A percentile compares a stretch with the other conserved stretches of the same genome.
Evolutionary conservation across 2,113 vertebrate genomes (phyloP).

Genomic region (Empidonax alnorum): DNA sequence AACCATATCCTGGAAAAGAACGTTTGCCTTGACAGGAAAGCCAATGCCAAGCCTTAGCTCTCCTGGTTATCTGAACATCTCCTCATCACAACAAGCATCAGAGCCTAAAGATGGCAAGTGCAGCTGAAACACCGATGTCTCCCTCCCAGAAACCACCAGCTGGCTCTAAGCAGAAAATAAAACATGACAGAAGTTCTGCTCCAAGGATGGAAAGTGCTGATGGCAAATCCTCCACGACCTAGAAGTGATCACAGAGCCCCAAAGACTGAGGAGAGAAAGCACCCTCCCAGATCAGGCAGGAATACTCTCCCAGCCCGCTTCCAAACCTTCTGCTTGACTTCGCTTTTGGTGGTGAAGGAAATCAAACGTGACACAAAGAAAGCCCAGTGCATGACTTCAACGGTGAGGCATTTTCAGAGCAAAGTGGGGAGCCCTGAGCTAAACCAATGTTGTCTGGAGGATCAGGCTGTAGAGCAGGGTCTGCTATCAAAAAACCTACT

Average conservation of each 20-base stretch:
- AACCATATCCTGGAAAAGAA: neutral
- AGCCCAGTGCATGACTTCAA: neutral
- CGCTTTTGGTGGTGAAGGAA: neutral
- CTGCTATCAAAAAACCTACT: neutral
- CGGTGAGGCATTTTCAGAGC: neutral
- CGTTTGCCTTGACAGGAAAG: neutral
- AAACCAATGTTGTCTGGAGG: neutral
- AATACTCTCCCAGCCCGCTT: neutral
- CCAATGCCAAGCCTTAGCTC: neutral
- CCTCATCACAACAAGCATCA: neutral
- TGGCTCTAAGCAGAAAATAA: slow-evolving; percentile 38
- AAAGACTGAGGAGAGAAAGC: neutral
- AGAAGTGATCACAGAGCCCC: neutral
- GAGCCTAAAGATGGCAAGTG: neutral
- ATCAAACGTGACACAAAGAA: neutral
- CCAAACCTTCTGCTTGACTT: neutral
- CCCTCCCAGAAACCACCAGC: slow-evolving; percentile 14
- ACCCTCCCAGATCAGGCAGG: neutral
- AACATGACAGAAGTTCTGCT: neutral
- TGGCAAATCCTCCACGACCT: neutral
- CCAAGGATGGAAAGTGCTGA: neutral
- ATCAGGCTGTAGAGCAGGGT: neutral
- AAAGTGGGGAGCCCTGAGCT: neutral
- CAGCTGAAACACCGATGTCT: neutral
- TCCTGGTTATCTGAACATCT: neutral